phyloP scores from a whole-genome alignment of 1,140 invertebrate genomes.

The Adelges cooleyi region DNA sequence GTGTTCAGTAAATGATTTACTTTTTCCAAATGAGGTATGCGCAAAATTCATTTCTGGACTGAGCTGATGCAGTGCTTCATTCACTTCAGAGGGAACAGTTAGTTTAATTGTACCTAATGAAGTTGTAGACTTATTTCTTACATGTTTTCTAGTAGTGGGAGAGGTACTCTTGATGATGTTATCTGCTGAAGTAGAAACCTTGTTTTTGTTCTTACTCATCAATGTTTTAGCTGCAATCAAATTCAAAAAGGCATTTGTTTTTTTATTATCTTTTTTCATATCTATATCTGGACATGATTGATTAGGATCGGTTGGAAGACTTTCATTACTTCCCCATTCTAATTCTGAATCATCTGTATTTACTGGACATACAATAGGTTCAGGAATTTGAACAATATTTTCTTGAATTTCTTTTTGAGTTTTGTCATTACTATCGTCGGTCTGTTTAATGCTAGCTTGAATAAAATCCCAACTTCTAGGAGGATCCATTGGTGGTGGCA shows the following conservation, averaged over 20 bases:
- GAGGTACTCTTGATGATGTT: background rate
- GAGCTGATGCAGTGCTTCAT: conserved; percentile 13
- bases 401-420: background rate
- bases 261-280: conserved; percentile 2
- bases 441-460: conserved; percentile 36
- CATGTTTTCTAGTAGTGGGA: background rate
- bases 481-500: conserved; percentile 36
- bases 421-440: background rate
- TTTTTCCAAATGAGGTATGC: conserved; percentile 16
- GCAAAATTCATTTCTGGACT: conserved; percentile 23
- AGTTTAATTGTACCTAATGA: background rate
- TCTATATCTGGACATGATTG: background rate
- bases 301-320: conserved; percentile 19
- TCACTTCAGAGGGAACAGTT: conserved; percentile 12
- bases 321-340: conserved; percentile 27
- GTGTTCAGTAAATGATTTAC: conserved; percentile 20
- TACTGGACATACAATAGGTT: conserved; percentile 1
- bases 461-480: conserved; percentile 37
- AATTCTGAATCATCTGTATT: conserved; percentile 25
- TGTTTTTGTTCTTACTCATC: conserved; percentile 16
- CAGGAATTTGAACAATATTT: conserved; percentile 9
- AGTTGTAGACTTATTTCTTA: conserved; percentile 16
- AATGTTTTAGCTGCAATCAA: background rate
- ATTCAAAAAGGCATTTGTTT: conserved; percentile 7
- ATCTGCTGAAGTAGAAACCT: conserved; percentile 8